Conservation (phyloP, 2,888 invertebrate genomes). For the Aromia moschata region DNA sequence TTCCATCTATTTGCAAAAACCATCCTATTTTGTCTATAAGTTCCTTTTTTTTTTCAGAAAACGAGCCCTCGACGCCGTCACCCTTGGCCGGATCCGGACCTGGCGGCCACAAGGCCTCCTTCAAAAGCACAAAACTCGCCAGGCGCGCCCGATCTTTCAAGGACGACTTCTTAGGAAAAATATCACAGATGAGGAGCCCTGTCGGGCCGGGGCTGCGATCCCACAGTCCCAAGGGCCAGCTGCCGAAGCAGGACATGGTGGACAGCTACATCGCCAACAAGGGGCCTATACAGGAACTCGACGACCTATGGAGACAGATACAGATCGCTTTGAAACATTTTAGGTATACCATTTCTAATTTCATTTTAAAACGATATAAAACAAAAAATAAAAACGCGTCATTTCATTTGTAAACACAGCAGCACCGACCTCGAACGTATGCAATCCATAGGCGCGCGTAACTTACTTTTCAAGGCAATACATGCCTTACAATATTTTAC, state of each 20-base stretch:
- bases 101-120: slow-evolving; percentile 78
- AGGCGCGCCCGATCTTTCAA: slow-evolving; percentile 90
- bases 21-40: too few species aligned
- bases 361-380: too few species aligned
- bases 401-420: too few species aligned
- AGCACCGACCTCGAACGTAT: too few species aligned
- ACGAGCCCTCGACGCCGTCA: slow-evolving; percentile 53
- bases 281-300: slow-evolving; percentile 56
- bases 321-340: slow-evolving; percentile 86
- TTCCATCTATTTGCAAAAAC: too few species aligned
- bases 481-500: too few species aligned
- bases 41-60: slow-evolving; percentile 51
- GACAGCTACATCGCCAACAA: slow-evolving; percentile 44
- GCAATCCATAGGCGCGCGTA: too few species aligned
- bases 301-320: slow-evolving; percentile 65
- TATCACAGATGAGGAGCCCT: slow-evolving; percentile 89
- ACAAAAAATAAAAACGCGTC: too few species aligned
- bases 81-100: slow-evolving; percentile 62
- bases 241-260: slow-evolving; percentile 51
- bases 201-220: slow-evolving; percentile 48
- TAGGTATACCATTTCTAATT: too few species aligned
- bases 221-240: slow-evolving; percentile 63
- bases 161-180: slow-evolving; percentile 88
- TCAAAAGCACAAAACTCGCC: slow-evolving; percentile 86
- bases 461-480: too few species aligned